Evolutionary conservation across 2,113 vertebrate species (phyloP), one percentile per base, ranked within the genome.

Genomic region (Hipposideros armiger): DNA sequence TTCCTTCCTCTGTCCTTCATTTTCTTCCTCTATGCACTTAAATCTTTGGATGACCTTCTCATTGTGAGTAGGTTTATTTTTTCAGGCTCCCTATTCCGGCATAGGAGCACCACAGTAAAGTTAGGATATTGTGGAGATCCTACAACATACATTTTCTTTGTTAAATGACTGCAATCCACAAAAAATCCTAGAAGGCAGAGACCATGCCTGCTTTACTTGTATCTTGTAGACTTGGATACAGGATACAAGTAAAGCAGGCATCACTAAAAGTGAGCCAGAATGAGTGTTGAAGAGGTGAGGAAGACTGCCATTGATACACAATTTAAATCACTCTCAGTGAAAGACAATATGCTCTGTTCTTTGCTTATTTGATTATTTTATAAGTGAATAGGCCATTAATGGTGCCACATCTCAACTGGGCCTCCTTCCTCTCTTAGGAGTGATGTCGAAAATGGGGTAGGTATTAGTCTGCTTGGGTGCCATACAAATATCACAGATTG

Each of bases 161-260:
- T 70, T 91, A 77, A 95, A 84, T 32, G 60, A 52, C 19, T 36
- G 54, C 87, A 92, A 72, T 6, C 17, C n/a, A 15, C 54, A 54
- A 54, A 54, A 36, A 73, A 30, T 14, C 76, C 58, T 24, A 36
- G 20, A 40, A 60, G 56, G 22, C 5, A 5, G 70, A 72, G 77
- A 22, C 7, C 5, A 14, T 3, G 5, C 4, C 74, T 77, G 11
- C 2, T 88, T 30, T 17, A 16, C 17, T 58, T 45, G 6, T 1
- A 32, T 15, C 54, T 26, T 52, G 20, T 1, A 19, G 47, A 64
- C 26, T 30, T 3, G 36, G 36, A 36, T 36, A 36, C 36, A 36
- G 36, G 36, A 36, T 36, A 36, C 36, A 36, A 36, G 36, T 36
- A 36, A 36, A 60, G 30, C 16, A 30, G 32, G 17, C 26, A 10